Evolutionary conservation across 2,113 vertebrate genomes (phyloP), one percentile per base, ranked within the genome.

Genomic region (Corvus cornix): DNA sequence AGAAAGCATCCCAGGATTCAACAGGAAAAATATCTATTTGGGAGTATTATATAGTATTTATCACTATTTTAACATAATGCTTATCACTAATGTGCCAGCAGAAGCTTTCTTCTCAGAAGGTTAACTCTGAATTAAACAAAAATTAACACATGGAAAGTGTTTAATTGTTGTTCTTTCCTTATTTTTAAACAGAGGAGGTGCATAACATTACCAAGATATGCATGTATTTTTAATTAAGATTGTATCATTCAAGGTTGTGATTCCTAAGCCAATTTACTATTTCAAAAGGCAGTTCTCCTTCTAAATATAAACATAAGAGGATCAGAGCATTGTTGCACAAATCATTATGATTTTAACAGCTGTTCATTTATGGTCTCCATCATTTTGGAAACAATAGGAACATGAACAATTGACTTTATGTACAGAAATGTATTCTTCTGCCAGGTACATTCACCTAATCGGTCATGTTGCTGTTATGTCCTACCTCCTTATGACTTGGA

Each of bases 151-250:
- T 72, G 79, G 92, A 60, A 94, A 96, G 49, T 84, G 56, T 56
- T 95, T 94, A 90, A 93, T 88, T 92, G 82, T 91, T 96, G 48
- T 95, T 90, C 64, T 78, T 49, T 84, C 58, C 53, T 60, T 96
- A 86, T 94, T 95, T 94, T 95, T 89, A 90, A 90, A 81, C 18
- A n/a, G 64, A 93, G 62, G 73, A 89, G 92, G 85, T 88, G 41
- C 62, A n/a, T 21, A 92, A 90, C 90, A 35, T 56, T 77, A 92
- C 28, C 44, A 75, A 93, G 83, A 81, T 51, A 95, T 13, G 86
- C 56, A 90, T 92, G 90, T 84, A 95, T 94, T 96, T 96, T 92
- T 93, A 96, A 96, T 96, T 90, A 96, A 96, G 90, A 94, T 90
- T 60, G 39, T 92, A 96, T 93, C 93, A 76, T 69, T 74, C 3